Base-by-base conservation (phyloP, 2,888 invertebrate genomes). In the Salticus scenicus region DNA sequence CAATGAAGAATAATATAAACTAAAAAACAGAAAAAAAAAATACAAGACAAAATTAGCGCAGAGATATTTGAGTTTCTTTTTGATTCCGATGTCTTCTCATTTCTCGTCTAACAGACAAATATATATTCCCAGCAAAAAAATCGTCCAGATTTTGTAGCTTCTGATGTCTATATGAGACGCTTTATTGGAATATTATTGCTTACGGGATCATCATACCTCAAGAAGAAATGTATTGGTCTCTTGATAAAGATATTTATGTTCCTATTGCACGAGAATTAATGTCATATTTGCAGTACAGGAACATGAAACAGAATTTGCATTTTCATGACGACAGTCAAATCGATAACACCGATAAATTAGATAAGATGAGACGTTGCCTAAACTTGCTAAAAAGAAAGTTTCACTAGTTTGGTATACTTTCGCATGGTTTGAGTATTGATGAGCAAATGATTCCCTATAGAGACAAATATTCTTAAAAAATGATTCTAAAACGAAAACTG, bases 201-300 rank as follows among this genome's bases (percentile, higher is more conserved):
- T 0, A 4, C 17, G 5, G 12, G 20, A 5, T 8, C n/a, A 28
- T 2, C 17, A 51, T 41, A 31, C 66, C 41, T n/a, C 75, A 75
- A 66, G 66, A 75, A 64, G 66, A 75, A 64, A 64, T 75, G 28
- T 75, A 75, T 30, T 75, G 75, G 64, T 75, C 41, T 7, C 41
- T 75, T 37, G 8, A 41, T 20, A 37, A 74, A 24, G 64, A 64
- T 28, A 27, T 63, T 37, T 41, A 27, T 37, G 27, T 64, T 41
- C 66, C 75, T 17, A 0, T 75, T 41, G 64, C 66, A 27, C 73
- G 41, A 41, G 64, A 64, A 37, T 24, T 63, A 10, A 75, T 66
- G 66, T 64, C 64, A 37, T 33, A 41, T 20, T 27, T 31, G 27
- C 66, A 66, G 20, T 75, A n/a, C n/a, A n/a, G n/a, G n/a, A n/a